Evolutionary conservation across 2,888 invertebrate genomes (phyloP), one percentile per base, ranked within the genome.

Genomic region (Drosophila birchii): DNA sequence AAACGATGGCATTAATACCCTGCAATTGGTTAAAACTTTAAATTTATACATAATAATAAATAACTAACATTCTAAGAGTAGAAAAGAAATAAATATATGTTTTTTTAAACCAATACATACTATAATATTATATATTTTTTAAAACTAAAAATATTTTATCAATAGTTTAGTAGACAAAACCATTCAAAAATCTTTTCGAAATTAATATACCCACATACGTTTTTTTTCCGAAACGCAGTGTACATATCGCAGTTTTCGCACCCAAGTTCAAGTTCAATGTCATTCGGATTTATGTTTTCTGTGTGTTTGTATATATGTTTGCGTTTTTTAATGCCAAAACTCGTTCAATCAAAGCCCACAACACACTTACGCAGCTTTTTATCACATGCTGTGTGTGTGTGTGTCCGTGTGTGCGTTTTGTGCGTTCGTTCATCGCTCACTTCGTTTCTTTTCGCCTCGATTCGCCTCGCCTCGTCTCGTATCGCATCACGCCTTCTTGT

Each of bases 221-320:
- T 3, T 12, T n/a, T 12, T 49, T 41, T 49, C 18, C 18, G 34
- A n/a, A 63, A 60, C 53, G 39, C 67, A 55, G 56, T 62, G 39
- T 43, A 43, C 45, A 26, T 53, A 51, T 29, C 23, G 32, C 51
- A 51, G 51, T 51, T 53, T 53, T 60, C 53, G 53, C 60, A 43
- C 26, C 39, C 82, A 88, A 84, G 88, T 84, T 84, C 84, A 88
- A 84, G 88, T 88, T 84, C 84, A 84, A 84, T 84, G 84, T 88
- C 84, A 84, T 73, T 78, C 41, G 49, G 53, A 74, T 66, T 54
- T 39, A 55, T 68, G 56, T 56, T 49, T 51, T 23, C 51, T 64
- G 45, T 53, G n/a, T 32, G 53, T 9, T 36, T 45, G 39, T 39
- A 20, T 64, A 49, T 55, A 14, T 47, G 39, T 26, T 39, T 29